Evolutionary conservation across 2,113 vertebrate species (phyloP), one percentile per base, ranked within the genome.

Genomic region (Hydrolagus affinis): DNA sequence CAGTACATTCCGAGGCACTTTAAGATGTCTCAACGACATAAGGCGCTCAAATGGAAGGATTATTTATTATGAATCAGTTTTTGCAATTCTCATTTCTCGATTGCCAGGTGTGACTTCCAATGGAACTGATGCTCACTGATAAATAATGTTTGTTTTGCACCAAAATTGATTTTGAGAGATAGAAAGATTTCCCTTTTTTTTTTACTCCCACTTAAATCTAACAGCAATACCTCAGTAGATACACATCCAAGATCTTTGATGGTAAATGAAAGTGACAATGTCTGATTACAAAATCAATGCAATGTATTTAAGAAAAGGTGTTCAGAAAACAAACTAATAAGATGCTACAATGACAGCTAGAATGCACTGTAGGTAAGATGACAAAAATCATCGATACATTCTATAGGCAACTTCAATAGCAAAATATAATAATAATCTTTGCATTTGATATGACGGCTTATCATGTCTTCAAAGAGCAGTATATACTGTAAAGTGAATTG

Each of bases 241-340:
- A 57, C 56, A 78, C 25, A 56, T 78, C 21, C 56, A 78, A 77
- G 14, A 11, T 2, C 14, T 11, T 28, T 28, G n/a, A 28, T 64
- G 77, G 64, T 28, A 80, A 80, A 80, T 25, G 17, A 80, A 78
- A 62, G 76, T 25, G 60, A 30, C 12, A 80, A 78, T 64, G 77
- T 8, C 7, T 2, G 7, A 60, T 62, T 64, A 28, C 8, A 80
- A 80, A 64, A 80, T 80, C 59, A 80, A 80, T 64, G n/a, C 23
- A 64, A 64, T 64, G 77, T 64, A 80, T 80, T 80, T 8, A 80
- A 28, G n/a, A 25, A 15, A 80, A 80, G 60, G 8, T 28, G 77
- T 6, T 62, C 14, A 64, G 77, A 30, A 80, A 80, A 64, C 59
- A 80, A 64, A 64, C 59, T 78, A 62, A 80, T 9, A 15, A 83